Percentiles rank a stretch among this genome's conserved stretches.
These are phyloP conservation scores for Poecilia picta DNA, from an alignment of 2,797 vertebrate genomes.

Conservation along the genomic window DNA sequence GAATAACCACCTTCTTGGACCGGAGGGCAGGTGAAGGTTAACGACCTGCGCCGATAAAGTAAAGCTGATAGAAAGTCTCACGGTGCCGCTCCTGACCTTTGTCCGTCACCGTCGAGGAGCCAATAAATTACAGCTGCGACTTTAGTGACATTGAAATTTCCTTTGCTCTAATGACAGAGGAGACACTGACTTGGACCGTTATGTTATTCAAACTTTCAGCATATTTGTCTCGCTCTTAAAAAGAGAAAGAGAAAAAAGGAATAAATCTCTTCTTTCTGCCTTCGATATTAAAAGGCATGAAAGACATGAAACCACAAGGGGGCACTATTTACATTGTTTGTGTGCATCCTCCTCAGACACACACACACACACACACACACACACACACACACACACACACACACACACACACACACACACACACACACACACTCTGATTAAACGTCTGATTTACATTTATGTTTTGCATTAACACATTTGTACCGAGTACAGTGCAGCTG, in stretches of 20 bases:
- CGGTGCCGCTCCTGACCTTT: constrained; percentile 78
- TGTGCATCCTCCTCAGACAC: constrained; percentile 59
- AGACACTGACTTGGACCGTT: not conserved
- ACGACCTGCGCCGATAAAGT: constrained; percentile 82
- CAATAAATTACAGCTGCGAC: constrained; percentile 83
- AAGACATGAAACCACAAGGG: constrained; percentile 87
- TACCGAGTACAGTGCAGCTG: constrained; percentile 81
- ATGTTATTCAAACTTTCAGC: not conserved
- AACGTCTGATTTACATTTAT: constrained; percentile 74
- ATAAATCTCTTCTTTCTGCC: not conserved
- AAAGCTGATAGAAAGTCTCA: constrained; percentile 81
- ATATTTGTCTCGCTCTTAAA: not conserved
- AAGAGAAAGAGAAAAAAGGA: not conserved
- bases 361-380: constrained; percentile 36
- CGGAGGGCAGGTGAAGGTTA: constrained; percentile 85
- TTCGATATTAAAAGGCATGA: constrained; percentile 8
- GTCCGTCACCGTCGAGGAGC: constrained; percentile 81
- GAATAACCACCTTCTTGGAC: constrained; percentile 64
- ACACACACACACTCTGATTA: constrained; percentile 27
- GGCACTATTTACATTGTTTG: constrained; percentile 91
- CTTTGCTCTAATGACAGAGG: constrained; percentile 67
- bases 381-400: constrained; percentile 47
- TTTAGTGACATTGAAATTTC: constrained; percentile 85
- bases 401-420: constrained; percentile 42
- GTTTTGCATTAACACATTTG: constrained; percentile 80